Evolutionary conservation across 2,888 invertebrate species (phyloP).

Genomic region (Bibio marci): DNA sequence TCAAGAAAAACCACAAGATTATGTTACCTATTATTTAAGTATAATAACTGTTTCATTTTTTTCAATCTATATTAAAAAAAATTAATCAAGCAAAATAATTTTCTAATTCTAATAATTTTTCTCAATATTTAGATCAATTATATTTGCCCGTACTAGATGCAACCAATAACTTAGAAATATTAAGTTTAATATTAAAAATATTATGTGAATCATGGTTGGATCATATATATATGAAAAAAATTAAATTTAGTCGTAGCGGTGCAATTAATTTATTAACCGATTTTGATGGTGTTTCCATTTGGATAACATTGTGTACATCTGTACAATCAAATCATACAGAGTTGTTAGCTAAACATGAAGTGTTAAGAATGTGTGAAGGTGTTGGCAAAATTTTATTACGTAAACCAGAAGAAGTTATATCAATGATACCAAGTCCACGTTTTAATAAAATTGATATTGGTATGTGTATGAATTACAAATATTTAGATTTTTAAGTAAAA

Average conservation of each 20-base stretch:
- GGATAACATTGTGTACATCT: conserved; percentile 47
- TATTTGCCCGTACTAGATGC: conserved; percentile 60
- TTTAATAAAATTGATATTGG: conserved; percentile 15
- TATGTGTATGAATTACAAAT: conserved; percentile 2
- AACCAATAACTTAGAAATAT: conserved; percentile 51
- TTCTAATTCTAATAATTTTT: too few relatives aligned
- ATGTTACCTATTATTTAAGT: conserved; percentile 61
- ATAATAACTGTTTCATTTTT: too few relatives aligned
- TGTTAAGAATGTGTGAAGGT: conserved; percentile 56
- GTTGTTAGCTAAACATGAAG: conserved; percentile 32
- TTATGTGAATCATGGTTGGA: conserved; percentile 80
- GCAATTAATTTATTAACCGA: conserved; percentile 65
- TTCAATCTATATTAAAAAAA: too few relatives aligned
- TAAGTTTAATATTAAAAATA: conserved; percentile 61
- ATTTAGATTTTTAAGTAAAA: background rate
- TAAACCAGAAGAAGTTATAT: conserved; percentile 69
- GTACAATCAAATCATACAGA: conserved; percentile 33
- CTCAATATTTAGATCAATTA: conserved; percentile 40
- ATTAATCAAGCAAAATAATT: too few relatives aligned
- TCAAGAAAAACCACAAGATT: conserved; percentile 35
- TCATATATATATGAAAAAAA: conserved; percentile 64
- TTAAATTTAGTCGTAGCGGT: conserved; percentile 66
- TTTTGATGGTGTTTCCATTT: conserved; percentile 59
- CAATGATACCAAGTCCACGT: conserved; percentile 39
- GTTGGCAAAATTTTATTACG: conserved; percentile 63